These are phyloP conservation scores for Gorsachius magnificus DNA, from an alignment of 2,797 vertebrate species.

Conservation along the genomic window DNA sequence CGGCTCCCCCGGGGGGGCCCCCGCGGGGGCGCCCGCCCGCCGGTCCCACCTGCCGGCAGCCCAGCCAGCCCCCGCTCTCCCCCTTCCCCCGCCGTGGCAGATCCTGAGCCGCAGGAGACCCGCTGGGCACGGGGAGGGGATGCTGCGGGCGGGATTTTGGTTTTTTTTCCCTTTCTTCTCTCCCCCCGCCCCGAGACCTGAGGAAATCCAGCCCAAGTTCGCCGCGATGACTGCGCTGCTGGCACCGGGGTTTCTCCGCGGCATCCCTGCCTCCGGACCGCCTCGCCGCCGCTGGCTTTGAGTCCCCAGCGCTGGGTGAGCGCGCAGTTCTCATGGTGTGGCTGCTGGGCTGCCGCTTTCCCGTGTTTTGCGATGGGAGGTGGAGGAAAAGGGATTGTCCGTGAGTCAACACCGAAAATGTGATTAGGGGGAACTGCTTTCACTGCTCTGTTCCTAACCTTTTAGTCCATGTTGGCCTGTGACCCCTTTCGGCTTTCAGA, in stretches of 20 bases:
- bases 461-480: conserved; percentile 68
- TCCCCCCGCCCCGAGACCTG: conserved; percentile 24
- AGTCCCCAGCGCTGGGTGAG: conserved; percentile 56
- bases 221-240: conserved; percentile 66
- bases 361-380: conserved; percentile 71
- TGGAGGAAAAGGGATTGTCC: conserved; percentile 65
- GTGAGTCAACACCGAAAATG: conserved; percentile 71
- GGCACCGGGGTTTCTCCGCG: conserved; percentile 63
- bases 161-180: neutral
- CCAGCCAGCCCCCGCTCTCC: conserved; percentile 17
- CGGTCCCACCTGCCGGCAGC: neutral
- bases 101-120: conserved; percentile 64
- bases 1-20: too few relatives aligned
- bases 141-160: neutral
- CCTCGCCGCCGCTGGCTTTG: conserved; percentile 40
- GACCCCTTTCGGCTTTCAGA: conserved; percentile 69
- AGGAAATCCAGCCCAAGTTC: conserved; percentile 70
- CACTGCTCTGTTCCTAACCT: conserved; percentile 61
- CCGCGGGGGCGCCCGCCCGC: conserved; percentile 33
- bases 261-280: conserved; percentile 62
- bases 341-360: conserved; percentile 67
- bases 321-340: conserved; percentile 64
- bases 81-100: conserved; percentile 62
- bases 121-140: conserved; percentile 67
- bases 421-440: conserved; percentile 68